phyloP scores from a whole-genome alignment of 2,888 invertebrate genomes.

The Hydriomena furcata region DNA sequence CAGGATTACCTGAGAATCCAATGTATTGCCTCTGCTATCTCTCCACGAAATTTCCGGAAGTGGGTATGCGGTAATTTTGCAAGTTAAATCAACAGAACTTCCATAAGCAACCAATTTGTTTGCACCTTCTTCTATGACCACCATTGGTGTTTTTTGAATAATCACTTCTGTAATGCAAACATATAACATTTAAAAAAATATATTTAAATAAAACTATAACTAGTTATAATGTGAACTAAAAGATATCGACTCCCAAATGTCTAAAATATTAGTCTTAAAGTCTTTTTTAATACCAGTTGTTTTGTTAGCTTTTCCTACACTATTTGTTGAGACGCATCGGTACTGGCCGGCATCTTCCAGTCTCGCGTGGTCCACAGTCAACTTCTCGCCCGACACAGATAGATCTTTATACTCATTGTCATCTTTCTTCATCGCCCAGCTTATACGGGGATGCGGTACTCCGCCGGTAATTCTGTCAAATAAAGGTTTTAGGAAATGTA shows the following conservation, averaged over 20 bases:
- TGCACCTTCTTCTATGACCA: conserved; percentile 11
- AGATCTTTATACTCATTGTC: background rate
- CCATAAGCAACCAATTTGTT: conserved; percentile 10
- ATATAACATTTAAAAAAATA: too few species aligned
- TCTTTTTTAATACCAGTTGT: background rate
- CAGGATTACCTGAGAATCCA: conserved; percentile 8
- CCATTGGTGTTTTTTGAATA: conserved; percentile 13
- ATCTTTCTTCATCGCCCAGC: conserved; percentile 6
- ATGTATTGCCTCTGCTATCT: conserved; percentile 10
- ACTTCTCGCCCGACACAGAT: conserved; percentile 5
- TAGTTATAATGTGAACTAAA: too few species aligned
- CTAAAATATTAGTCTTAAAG: background rate
- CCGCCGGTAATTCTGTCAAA: conserved; percentile 16
- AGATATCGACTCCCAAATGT: too few species aligned
- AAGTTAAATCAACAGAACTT: conserved; percentile 7
- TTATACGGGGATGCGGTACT: conserved; percentile 8
- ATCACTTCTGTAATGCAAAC: conserved; percentile 21
- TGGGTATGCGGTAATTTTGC: conserved; percentile 16
- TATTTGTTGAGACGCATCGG: conserved; percentile 11
- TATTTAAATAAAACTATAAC: too few species aligned
- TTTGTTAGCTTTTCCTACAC: background rate
- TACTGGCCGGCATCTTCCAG: conserved; percentile 18
- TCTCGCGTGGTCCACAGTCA: background rate
- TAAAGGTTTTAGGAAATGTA: too few species aligned
- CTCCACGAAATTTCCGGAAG: conserved; percentile 19